Evolutionary conservation across 2,797 vertebrate species (phyloP).

Genomic region (Poecile montanus): DNA sequence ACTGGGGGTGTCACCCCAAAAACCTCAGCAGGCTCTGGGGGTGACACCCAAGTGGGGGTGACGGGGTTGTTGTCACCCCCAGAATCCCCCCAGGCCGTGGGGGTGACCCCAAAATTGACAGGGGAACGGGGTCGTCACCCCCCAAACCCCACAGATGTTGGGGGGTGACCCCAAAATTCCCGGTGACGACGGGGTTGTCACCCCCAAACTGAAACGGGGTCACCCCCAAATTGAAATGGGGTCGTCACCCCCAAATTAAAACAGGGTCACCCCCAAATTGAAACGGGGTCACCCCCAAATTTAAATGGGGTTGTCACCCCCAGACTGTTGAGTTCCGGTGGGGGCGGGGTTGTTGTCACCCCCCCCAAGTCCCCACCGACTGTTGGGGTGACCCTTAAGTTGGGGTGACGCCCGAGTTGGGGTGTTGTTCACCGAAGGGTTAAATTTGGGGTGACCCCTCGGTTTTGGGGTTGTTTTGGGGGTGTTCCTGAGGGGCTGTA

Average conservation of each 20-base stretch:
- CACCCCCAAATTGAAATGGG: neutral
- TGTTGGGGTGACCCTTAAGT: neutral
- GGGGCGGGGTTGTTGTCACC: neutral
- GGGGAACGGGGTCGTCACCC: neutral
- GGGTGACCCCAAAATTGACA: neutral
- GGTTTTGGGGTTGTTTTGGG: neutral
- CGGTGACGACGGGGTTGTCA: too few relatives aligned
- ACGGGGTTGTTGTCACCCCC: too few relatives aligned
- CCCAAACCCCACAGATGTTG: neutral
- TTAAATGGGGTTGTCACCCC: neutral
- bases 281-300: neutral
- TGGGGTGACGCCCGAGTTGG: neutral
- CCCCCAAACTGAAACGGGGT: too few relatives aligned
- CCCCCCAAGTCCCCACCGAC: neutral
- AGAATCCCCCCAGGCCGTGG: accelerated
- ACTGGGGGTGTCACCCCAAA: neutral
- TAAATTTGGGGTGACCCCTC: neutral
- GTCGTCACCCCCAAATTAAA: neutral
- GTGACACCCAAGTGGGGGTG: too few relatives aligned
- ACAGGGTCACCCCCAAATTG: too few relatives aligned
- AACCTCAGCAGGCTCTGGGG: neutral
- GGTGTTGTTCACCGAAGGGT: neutral
- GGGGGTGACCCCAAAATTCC: neutral
- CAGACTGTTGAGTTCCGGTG: neutral
- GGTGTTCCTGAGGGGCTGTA: too few relatives aligned